Evolutionary conservation across 92 coral and sea anemone species (phyloP), one percentile per base, ranked within the genome.

Genomic region (Siderastrea siderea): DNA sequence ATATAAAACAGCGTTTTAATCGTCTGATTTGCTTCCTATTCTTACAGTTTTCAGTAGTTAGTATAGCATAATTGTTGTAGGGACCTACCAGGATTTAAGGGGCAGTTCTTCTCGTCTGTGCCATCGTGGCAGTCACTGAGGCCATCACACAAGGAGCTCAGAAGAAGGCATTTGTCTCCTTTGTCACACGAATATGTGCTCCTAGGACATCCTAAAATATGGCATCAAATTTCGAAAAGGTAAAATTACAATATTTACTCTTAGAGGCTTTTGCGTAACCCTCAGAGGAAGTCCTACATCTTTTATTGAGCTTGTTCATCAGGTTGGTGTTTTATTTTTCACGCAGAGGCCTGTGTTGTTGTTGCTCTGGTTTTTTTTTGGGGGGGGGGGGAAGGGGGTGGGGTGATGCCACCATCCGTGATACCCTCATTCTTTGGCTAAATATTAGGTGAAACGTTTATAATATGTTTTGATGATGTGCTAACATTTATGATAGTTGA

Each of bases 71-170:
- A 26, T 26, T 26, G 38, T 26, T 12, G 16, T 9, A 8, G 2
- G 1, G 7, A 67, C 89, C 4, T 57, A 85, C 89, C 83, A n/a
- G 89, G 77, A 64, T 76, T 83, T 8, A 79, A 89, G 1, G 93
- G 95, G 50, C 99, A 96, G 82, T 93, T 95, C 55, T 66, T 84
- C 85, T 96, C 99, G 68, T 96, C 99, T 49, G 94, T 89, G 9
- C 95, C 94, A 76, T 96, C 99, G 2, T 67, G 67, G 59, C 99
- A 96, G 75, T 96, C 99, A 26, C 47, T 87, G 74, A 90, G 75
- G 26, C 89, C 87, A 87, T 96, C 95, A 77, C 99, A 96, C 85
- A 95, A 90, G n/a, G 96, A 95, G 64, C 90, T 93, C 82, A 94
- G 83, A 62, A 87, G 75, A 8, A 96, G 88, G 78, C 99, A 96